Evolutionary conservation across 2,888 invertebrate genomes (phyloP), one percentile per base, ranked within the genome.

Genomic region (Syrphus vitripennis): DNA sequence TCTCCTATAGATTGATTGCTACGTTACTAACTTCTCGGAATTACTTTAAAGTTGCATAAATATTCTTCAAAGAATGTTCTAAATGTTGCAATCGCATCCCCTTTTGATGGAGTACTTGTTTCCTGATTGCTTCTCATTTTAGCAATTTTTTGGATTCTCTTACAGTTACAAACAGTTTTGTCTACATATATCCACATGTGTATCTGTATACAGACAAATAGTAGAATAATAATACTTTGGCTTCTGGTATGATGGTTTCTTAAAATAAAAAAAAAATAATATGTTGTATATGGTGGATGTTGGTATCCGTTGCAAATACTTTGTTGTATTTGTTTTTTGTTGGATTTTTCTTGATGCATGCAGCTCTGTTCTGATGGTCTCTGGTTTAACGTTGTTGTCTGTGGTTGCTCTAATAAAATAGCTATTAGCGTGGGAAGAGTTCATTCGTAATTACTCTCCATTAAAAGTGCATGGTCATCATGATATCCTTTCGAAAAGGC

Each of bases 371-470:
- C 10, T 14, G 21, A 6, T 40, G 45, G 14, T 26, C 14, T 24
- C 12, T 6, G 31, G 21, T 29, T n/a, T n/a, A 42, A 40, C 40
- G n/a, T 40, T 42, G 61, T 72, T 86, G 61, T 14, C 7, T 31
- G 21, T 40, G 77, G 53, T 72, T 77, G 69, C 70, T 55, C 69
- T 78, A 74, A 86, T 86, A 82, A 82, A 78, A 86, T 63, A 50
- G 82, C 86, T 82, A 82, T 86, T 82, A 78, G 77, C 82, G 82
- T 77, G 78, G 77, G 57, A 57, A 72, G 78, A 57, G 77, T 65
- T 77, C 72, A 59, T 82, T 86, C 59, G 82, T 63, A 82, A 82
- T 86, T 86, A 86, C 77, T 74, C 77, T 82, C 82, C 82, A 86
- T 86, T 86, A 86, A 77, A 77, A 74, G 67, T 74, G 77, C 74